phyloP scores from a whole-genome alignment of 2,888 invertebrate genomes.

The Empis stercorea region DNA sequence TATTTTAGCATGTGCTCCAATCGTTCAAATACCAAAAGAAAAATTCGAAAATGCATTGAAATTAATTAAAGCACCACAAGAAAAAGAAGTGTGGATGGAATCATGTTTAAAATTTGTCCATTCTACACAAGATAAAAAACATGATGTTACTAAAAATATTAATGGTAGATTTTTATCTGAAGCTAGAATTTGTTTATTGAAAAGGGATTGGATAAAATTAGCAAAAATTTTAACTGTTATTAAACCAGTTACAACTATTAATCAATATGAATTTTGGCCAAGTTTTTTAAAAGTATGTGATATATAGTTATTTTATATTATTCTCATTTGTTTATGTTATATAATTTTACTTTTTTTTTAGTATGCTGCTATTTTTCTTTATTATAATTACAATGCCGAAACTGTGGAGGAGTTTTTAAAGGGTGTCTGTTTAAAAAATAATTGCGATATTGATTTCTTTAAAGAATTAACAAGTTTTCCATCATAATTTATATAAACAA shows the following conservation, averaged over 20 bases:
- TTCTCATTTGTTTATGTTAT: background rate
- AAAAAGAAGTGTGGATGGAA: background rate
- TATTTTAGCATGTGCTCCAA: background rate
- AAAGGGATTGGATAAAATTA: constrained; percentile 7
- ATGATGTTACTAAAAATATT: background rate
- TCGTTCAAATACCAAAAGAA: constrained; percentile 1
- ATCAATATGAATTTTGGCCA: background rate
- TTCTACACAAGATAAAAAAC: background rate
- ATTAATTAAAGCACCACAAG: background rate
- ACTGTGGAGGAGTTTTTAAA: constrained; percentile 2
- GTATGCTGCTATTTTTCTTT: constrained; percentile 5
- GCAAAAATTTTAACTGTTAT: background rate
- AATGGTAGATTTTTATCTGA: constrained; percentile 21
- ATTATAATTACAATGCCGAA: background rate
- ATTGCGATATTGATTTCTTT: background rate
- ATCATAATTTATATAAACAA: background rate
- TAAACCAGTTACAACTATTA: background rate
- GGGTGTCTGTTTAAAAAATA: background rate
- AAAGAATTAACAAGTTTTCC: background rate
- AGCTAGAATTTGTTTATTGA: constrained; percentile 4
- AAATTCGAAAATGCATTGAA: constrained; percentile 2
- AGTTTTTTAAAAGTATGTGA: constrained; percentile 4
- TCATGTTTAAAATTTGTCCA: constrained; percentile 1
- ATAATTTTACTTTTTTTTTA: background rate
- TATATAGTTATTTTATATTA: background rate